A percentile compares a stretch with the other conserved stretches of the same genome.
Conservation (phyloP, 30 jellyfish, hydroid and myxozoan genomes). For the Aurelia aurita complex sp. Pacific region DNA sequence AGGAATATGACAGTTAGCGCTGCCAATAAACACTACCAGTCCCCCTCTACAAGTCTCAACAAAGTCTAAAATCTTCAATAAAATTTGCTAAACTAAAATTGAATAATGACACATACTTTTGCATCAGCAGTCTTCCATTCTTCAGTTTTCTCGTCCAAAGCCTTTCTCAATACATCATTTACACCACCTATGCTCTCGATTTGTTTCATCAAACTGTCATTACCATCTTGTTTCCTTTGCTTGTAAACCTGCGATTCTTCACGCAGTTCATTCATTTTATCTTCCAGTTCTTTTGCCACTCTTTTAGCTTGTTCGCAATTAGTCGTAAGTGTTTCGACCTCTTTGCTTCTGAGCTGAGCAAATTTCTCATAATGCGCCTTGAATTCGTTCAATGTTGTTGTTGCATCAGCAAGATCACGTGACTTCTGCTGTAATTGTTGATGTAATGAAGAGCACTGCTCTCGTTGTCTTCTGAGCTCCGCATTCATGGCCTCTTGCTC, state of each 20-base stretch:
- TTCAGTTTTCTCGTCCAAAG: constrained; percentile 40
- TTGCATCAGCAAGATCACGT: constrained; percentile 16
- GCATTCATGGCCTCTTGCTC: constrained; percentile 9
- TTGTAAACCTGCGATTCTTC: constrained; percentile 12
- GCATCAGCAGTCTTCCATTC: constrained; percentile 27
- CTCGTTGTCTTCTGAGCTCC: background rate
- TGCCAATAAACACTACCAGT: too few species aligned
- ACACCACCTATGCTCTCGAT: constrained; percentile 61
- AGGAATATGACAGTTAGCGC: too few species aligned
- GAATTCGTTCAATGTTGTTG: constrained; percentile 29
- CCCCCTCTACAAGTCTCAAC: too few species aligned
- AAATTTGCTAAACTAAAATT: background rate
- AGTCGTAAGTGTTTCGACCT: constrained; percentile 20
- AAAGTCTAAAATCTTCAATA: background rate
- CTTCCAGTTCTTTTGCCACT: constrained; percentile 40
- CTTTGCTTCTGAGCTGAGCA: constrained; percentile 46
- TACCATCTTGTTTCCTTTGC: constrained; percentile 24
- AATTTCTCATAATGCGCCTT: constrained; percentile 61
- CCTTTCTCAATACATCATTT: constrained; percentile 62
- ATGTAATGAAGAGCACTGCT: too few species aligned
- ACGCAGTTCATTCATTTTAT: constrained; percentile 25
- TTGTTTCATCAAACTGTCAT: constrained; percentile 10
- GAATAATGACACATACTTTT: background rate
- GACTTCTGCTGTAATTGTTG: too few species aligned
- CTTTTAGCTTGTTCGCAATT: constrained; percentile 46